phyloP scores from a whole-genome alignment of 92 coral and sea anemone genomes.

The Porites evermanni region DNA sequence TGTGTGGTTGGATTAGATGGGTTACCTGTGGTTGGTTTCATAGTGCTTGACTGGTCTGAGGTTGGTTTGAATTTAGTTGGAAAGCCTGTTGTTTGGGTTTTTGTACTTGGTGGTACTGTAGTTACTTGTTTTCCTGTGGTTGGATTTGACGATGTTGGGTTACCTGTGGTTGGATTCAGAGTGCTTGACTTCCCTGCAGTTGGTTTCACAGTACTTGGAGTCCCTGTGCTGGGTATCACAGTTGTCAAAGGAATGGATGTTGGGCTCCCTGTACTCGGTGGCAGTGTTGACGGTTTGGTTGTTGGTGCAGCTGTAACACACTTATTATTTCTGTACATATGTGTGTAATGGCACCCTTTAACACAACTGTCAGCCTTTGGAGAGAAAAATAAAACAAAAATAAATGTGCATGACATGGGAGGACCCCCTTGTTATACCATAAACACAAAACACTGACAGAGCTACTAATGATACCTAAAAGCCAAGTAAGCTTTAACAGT shows the following conservation, averaged over 20 bases:
- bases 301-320: constrained; percentile 25
- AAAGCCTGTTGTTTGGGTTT: neutral
- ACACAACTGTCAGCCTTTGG: constrained; percentile 44
- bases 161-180: constrained; percentile 2
- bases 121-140: constrained; percentile 19
- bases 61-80: constrained; percentile 1
- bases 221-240: constrained; percentile 9
- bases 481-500: neutral
- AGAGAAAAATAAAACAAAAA: neutral
- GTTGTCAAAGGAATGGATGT: neutral
- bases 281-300: constrained; percentile 5
- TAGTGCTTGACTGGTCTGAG: neutral
- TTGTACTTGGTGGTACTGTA: constrained; percentile 22
- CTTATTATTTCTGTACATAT: constrained; percentile 10
- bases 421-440: neutral
- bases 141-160: constrained; percentile 13
- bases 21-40: neutral
- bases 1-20: no score
- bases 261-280: neutral
- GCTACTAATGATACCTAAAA: neutral
- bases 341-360: constrained; percentile 42
- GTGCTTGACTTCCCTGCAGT: constrained; percentile 19
- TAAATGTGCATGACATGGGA: neutral
- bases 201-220: constrained; percentile 6
- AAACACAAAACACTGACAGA: no score